phyloP scores from a whole-genome alignment of 2,888 invertebrate species.

The Rhodophaea formosa region DNA sequence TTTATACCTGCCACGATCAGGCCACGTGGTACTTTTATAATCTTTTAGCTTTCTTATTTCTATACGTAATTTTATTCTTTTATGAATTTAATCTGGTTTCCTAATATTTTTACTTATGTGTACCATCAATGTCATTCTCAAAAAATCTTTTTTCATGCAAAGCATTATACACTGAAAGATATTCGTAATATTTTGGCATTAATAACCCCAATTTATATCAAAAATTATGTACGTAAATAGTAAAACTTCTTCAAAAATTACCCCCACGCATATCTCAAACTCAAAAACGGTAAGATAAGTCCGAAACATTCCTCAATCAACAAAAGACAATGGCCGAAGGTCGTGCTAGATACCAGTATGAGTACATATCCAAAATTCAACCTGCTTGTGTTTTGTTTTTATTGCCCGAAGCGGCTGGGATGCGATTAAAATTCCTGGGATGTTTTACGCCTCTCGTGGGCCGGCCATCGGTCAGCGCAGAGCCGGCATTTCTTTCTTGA shows the following conservation, averaged over 20 bases:
- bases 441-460: conserved; percentile 72
- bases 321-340: conserved; percentile 33
- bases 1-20: neutral
- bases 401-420: conserved; percentile 63
- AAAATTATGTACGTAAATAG: no score
- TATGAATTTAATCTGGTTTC: no score
- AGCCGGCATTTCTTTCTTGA: conserved; percentile 32
- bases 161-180: no score
- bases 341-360: conserved; percentile 50
- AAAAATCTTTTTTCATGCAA: no score
- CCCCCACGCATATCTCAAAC: neutral
- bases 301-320: conserved; percentile 6
- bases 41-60: neutral
- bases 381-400: conserved; percentile 61
- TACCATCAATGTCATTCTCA: no score
- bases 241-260: no score
- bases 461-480: conserved; percentile 52
- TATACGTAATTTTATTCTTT: no score
- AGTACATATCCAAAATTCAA: conserved; percentile 62
- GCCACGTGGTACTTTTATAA: neutral
- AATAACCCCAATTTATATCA: no score
- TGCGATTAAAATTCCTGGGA: conserved; percentile 79
- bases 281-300: neutral
- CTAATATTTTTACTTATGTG: no score
- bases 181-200: no score